phyloP scores from a whole-genome alignment of 2,797 vertebrate species.

The Rhyacichthys aspro region DNA sequence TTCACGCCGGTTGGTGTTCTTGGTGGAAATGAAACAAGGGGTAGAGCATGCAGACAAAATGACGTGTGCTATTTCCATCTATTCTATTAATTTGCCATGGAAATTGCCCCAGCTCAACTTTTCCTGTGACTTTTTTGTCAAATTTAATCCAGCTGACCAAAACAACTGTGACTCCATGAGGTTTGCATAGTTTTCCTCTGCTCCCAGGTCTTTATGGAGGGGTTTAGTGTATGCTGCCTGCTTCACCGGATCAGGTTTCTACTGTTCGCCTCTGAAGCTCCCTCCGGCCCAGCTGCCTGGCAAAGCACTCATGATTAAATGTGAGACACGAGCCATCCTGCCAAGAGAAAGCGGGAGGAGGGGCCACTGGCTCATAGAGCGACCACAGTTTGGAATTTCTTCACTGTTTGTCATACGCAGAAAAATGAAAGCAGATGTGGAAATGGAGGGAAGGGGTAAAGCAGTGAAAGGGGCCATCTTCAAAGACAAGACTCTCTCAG shows the following conservation, averaged over 20 bases:
- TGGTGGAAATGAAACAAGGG: constrained; percentile 22
- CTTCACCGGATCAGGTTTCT: constrained; percentile 67
- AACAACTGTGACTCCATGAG: constrained; percentile 24
- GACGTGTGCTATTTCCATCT: constrained; percentile 57
- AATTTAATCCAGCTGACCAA: constrained; percentile 20
- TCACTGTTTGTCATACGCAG: constrained; percentile 83
- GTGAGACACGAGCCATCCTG: constrained; percentile 79
- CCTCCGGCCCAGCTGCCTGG: constrained; percentile 74
- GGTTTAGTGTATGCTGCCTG: constrained; percentile 58
- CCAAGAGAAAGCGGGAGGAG: constrained; percentile 76
- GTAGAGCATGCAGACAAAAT: constrained; percentile 30
- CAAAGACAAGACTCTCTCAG: constrained; percentile 61
- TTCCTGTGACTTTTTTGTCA: constrained; percentile 18
- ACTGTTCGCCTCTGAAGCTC: constrained; percentile 57
- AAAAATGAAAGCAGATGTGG: constrained; percentile 86
- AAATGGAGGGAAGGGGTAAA: constrained; percentile 44
- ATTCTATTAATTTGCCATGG: constrained; percentile 52
- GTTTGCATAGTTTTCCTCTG: constrained; percentile 22
- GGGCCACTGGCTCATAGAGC: constrained; percentile 57
- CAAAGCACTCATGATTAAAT: constrained; percentile 80
- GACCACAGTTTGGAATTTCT: constrained; percentile 82
- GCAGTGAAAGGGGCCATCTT: constrained; percentile 41
- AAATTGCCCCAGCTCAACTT: constrained; percentile 37
- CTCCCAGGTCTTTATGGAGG: constrained; percentile 48
- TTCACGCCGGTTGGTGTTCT: constrained; percentile 46